Percentiles rank a stretch among this genome's conserved stretches.
phyloP scores from a whole-genome alignment of 2,888 invertebrate genomes.

The Trileptium ribeirensis region DNA sequence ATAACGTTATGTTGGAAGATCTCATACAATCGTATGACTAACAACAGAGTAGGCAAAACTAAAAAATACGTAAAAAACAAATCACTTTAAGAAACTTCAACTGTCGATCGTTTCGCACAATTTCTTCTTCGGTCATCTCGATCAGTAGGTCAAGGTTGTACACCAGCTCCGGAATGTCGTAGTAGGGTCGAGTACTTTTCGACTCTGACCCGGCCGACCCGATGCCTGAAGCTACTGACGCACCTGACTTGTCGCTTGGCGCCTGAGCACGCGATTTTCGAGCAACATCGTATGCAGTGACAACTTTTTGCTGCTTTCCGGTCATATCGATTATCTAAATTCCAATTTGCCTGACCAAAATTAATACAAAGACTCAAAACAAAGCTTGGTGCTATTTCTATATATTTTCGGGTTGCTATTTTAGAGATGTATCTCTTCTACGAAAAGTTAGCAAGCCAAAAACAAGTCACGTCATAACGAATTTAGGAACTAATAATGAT shows the following conservation, averaged over 20 bases:
- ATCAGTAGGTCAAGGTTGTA: slow-evolving; percentile 86
- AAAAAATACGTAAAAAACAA: too few species aligned
- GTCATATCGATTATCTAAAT: slow-evolving; percentile 88
- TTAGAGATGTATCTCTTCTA: too few species aligned
- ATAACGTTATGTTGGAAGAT: too few species aligned
- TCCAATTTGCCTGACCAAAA: too few species aligned
- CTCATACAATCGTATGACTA: too few species aligned
- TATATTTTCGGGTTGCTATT: too few species aligned
- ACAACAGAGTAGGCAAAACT: too few species aligned
- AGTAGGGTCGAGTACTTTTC: slow-evolving; percentile 49
- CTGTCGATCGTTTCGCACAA: slow-evolving; percentile 73
- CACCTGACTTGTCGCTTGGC: too few species aligned
- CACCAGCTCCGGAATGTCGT: slow-evolving; percentile 72
- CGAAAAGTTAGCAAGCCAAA: not conserved
- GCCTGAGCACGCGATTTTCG: not conserved
- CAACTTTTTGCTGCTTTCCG: slow-evolving; percentile 80
- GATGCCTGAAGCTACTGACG: not conserved
- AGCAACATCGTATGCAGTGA: not conserved
- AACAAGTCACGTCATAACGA: too few species aligned
- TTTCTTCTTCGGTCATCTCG: slow-evolving; percentile 88
- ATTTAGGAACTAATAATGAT: too few species aligned
- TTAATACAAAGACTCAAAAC: too few species aligned
- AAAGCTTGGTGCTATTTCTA: too few species aligned
- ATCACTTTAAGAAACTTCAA: slow-evolving; percentile 65
- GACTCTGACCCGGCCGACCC: not conserved